Base-by-base conservation (phyloP, 2,888 invertebrate genomes). In the Plagodis pulveraria region DNA sequence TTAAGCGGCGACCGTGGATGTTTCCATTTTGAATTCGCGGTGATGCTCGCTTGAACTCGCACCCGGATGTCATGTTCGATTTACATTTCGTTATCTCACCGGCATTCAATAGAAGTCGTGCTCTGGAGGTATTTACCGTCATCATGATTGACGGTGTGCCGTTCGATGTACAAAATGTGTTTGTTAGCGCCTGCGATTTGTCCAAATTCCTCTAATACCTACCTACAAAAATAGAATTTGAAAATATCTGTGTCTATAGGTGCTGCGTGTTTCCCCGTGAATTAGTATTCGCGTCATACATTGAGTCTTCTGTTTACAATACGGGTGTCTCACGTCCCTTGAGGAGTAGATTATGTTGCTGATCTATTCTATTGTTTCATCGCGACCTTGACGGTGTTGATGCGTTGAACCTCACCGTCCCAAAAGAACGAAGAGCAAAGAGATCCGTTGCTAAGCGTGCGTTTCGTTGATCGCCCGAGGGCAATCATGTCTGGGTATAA, bases 401-500 rank as follows among this genome's bases (percentile, higher is more conserved):
- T 79, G 67, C 83, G 75, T 81, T 84, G 84, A 84, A 80, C 84
- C 76, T 74, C 74, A 72, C 71, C 70, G 70, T 73, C 73, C 74
- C 67, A 78, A 77, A 81, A 78, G 72, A 70, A 69, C 60, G 77
- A 79, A 82, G 83, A 85, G 81, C 74, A 69, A 33, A 70, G 69
- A 74, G 75, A 73, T 82, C 83, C 80, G 88, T 87, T 87, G 83
- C 87, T 81, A 82, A 85, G 86, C 86, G 84, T 88, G 87, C 87
- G 84, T 84, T 87, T 80, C 78, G 71, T 76, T 70, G 78, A 86
- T 80, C 84, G 89, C 91, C 87, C 74, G 83, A 80, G 91, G 91
- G 84, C 88, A 88, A 90, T 91, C 91, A 91, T 90, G 91, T 86
- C 90, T 87, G 78, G 82, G 79, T 81, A 80, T 91, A 91, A 91